Base-by-base conservation (phyloP, 2,797 vertebrate species). In the Salmo trutta region DNA sequence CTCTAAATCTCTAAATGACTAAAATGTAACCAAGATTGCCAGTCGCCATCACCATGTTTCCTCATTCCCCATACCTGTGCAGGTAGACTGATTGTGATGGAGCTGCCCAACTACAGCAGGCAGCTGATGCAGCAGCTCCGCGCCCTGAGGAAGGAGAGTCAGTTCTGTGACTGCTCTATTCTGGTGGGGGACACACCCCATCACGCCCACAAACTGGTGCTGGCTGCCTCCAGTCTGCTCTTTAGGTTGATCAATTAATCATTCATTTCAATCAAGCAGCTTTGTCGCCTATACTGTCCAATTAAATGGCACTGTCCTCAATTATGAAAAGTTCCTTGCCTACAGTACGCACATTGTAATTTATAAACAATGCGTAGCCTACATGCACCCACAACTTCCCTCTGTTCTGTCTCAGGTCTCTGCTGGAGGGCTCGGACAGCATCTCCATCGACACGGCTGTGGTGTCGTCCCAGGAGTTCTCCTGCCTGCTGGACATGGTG, bases 61-160 rank as follows among this genome's bases (percentile, higher is more conserved):
- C 6, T 65, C 19, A 15, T 31, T 27, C 27, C 0, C 17, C 54
- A 33, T 73, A 47, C 29, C 4, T 21, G 29, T n/a, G 66, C 15
- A 88, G 87, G 14, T 29, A 19, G 14, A 16, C 78, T 64, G 59
- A 76, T 15, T 1, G 88, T 87, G 47, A 94, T 96, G 95, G 96
- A 98, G 82, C 93, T 97, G 6, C 95, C 95, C 5, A 95, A 93
- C 90, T 97, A 96, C 78, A 94, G 93, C 92, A 88, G 81, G 70
- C 96, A 97, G 93, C 92, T 97, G 74, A 93, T 98, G 88, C 95
- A 96, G 90, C 96, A 96, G 89, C 90, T 98, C 6, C 93, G 92
- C 15, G 53, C 92, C 0, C 89, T 97, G 85, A 95, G 94, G 88
- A 95, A 94, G 75, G 96, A 97, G 79, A 94, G 94, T 66, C 93